Conservation (phyloP, 2,113 vertebrate species). For the Pavo muticus region DNA sequence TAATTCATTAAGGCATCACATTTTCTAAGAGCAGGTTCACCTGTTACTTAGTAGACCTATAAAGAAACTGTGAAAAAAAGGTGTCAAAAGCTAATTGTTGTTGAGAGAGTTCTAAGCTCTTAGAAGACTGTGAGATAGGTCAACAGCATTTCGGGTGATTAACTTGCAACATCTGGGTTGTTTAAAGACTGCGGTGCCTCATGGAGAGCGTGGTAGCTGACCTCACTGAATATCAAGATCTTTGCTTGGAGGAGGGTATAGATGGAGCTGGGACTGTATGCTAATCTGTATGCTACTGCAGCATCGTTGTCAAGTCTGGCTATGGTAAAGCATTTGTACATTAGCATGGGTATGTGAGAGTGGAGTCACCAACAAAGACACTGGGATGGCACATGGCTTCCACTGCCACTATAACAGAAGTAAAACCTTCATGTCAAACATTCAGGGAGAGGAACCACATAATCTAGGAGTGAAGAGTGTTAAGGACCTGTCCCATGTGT, state of each 20-base stretch:
- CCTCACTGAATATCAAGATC: background rate
- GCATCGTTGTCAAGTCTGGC: background rate
- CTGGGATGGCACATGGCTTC: background rate
- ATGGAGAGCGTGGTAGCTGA: fast-evolving
- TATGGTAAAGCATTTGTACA: background rate
- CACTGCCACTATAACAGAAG: background rate
- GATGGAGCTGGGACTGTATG: background rate
- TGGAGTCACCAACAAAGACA: fast-evolving
- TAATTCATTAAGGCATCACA: constrained; percentile 43
- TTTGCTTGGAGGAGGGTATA: background rate
- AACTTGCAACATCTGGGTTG: background rate
- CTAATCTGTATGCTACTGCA: background rate
- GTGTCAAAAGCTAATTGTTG: background rate
- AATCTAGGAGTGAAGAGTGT: background rate
- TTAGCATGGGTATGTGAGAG: background rate
- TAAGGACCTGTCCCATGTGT: background rate
- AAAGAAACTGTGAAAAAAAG: background rate
- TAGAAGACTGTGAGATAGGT: background rate
- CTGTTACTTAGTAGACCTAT: background rate
- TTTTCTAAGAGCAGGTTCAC: constrained; percentile 49
- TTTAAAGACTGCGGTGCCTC: background rate
- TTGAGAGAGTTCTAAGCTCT: background rate
- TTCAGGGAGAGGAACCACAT: background rate
- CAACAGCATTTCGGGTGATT: background rate
- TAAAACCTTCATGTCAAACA: background rate